These are phyloP conservation scores for Nothoprocta pentlandii DNA, from an alignment of 2,113 vertebrate species.

Conservation along the genomic window DNA sequence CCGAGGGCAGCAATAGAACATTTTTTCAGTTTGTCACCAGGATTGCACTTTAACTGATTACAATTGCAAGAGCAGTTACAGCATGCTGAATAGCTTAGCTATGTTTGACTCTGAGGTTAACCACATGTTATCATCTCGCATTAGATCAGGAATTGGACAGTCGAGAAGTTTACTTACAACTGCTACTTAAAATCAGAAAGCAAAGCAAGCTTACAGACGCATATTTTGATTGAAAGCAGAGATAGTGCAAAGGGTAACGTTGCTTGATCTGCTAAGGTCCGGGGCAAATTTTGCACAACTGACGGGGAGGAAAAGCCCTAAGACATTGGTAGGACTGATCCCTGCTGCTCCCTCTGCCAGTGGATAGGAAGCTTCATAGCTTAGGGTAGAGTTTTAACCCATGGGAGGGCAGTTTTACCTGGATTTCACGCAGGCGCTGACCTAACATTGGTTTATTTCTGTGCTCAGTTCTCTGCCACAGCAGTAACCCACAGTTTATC, in stretches of 20 bases:
- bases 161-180: neutral
- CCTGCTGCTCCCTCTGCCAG: neutral
- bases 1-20: neutral
- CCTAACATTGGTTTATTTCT: neutral
- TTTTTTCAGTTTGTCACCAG: neutral
- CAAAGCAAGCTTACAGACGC: neutral
- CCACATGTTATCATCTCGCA: neutral
- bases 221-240: neutral
- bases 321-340: neutral
- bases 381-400: neutral
- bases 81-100: neutral
- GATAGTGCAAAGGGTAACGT: neutral
- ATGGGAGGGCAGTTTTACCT: neutral
- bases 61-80: neutral
- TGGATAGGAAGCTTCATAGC: neutral
- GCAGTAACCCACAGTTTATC: neutral
- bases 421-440: accelerated
- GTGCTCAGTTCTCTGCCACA: neutral
- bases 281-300: neutral
- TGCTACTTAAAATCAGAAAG: neutral
- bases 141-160: neutral
- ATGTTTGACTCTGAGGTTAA: neutral
- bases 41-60: neutral
- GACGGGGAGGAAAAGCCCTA: neutral
- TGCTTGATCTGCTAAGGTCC: accelerated